Base-by-base conservation (phyloP, 2,888 invertebrate genomes). In the Thumatha senex region DNA sequence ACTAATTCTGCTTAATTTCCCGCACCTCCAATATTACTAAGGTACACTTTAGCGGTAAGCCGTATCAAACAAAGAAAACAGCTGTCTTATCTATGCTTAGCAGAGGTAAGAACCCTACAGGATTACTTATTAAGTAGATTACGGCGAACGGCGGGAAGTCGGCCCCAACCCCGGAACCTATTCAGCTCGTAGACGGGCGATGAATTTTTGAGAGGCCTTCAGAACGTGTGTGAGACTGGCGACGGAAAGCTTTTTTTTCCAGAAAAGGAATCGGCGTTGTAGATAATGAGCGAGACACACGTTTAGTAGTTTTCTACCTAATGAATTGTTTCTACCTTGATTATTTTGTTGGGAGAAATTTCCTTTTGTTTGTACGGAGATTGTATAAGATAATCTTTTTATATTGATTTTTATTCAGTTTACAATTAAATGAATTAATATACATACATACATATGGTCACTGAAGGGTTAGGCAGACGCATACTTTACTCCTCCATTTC, bases 201-300 rank as follows among this genome's bases (percentile, higher is more conserved):
- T 90, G 90, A 89, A 90, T 90, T 89, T 89, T 90, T 89, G 88
- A 90, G 89, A 82, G 89, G 86, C 76, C 86, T 85, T 72, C 77
- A 80, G 82, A 82, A 76, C 81, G 80, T 64, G 79, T 82, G 77
- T 79, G 80, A 77, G 76, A 72, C 66, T 54, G 51, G 53, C 74
- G 77, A 77, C 78, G 83, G 82, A 80, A 80, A 82, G 83, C 76
- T 71, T 69, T 82, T 81, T 81, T 81, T 82, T 78, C 69, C 74
- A 76, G 59, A 82, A 82, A 84, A 84, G 78, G 81, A 87, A 87
- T 86, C 79, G 77, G 76, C 72, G 76, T 62, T 72, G 64, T 66
- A 74, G 76, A 83, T 86, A 86, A 87, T 87, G 84, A 88, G 82
- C 55, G 61, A 59, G 63, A 67, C 66, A 66, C 59, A 68, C 58